Base-by-base conservation (phyloP, 2,888 invertebrate genomes). In the Nemurella pictetii region DNA sequence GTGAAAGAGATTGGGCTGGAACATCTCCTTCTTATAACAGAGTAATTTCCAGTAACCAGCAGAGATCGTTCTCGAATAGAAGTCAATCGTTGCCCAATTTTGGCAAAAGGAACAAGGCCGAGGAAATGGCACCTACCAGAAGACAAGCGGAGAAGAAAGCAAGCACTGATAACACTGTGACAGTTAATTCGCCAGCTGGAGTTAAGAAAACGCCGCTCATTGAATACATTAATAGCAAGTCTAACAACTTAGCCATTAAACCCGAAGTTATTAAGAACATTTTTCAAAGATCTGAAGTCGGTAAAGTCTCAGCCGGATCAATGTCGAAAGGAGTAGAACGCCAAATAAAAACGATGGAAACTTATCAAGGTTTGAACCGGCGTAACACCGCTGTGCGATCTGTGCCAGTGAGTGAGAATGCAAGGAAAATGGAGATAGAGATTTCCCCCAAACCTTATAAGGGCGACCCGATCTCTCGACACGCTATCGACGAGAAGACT, bases 51-150 rank as follows among this genome's bases (percentile, higher is more conserved):
- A 26, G 75, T 0, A 26, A n/a, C 26, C 75, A 75, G 20, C 35
- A 81, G 28, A 35, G 81, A 32, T 81, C 81, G 4, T 81, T 25
- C 36, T 81, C 81, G 26, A 81, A 81, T 36, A 81, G 35, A 27
- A 80, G 80, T 30, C 80, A 30, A 25, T n/a, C 29, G 28, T 27
- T 32, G 29, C 29, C 80, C 12, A 75, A 27, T 75, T 0, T 75
- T 1, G 12, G 9, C 75, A 75, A 2, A 20, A 55, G 20, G 20
- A 55, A 55, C 12, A 20, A 55, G 55, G 9, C 55, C 55, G 20
- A 55, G n/a, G n/a, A n/a, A n/a, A n/a, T n/a, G n/a, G n/a, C n/a
- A n/a, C n/a, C n/a, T n/a, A n/a, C n/a, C n/a, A n/a, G n/a, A n/a
- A n/a, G n/a, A n/a, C n/a, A n/a, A n/a, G n/a, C n/a, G n/a, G n/a